Base-by-base conservation (phyloP, 1,140 invertebrate genomes). In the Platyscapa corneri region DNA sequence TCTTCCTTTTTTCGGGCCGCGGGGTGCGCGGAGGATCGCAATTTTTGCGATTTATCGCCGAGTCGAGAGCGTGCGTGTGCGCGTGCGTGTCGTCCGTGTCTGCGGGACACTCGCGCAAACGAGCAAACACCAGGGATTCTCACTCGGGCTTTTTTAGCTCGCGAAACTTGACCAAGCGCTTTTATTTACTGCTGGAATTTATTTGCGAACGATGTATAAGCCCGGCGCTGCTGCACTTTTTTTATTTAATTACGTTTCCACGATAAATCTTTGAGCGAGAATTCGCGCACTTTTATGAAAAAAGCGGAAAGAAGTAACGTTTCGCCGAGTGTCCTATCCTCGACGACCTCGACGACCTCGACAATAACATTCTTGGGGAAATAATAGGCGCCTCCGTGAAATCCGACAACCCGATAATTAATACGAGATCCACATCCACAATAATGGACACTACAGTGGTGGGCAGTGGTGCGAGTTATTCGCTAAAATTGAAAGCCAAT, bases 11-110 rank as follows among this genome's bases (percentile, higher is more conserved):
- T 86, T 81, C 75, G 37, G 37, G 70, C 20, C 1, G 10, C 10
- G 39, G 46, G 46, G 46, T 75, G 60, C 67, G 32, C 49, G 27
- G 39, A 65, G 79, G 76, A 76, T 77, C 84, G 84, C 84, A 78
- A 78, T 75, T 82, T 82, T 82, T 74, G 79, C 84, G 79, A 85
- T 85, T 85, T 85, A 85, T 85, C 72, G 72, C 84, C 65, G 79
- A 85, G 67, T 72, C 67, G 84, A 75, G 78, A 72, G 67, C 20
- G 49, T 27, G 23, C n/a, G 37, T 16, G 14, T n/a, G n/a, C n/a
- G n/a, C n/a, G n/a, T n/a, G n/a, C n/a, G 32, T 32, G 60, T 42
- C 42, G 20, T 74, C 23, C 34, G n/a, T 14, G 37, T 20, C 34
- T n/a, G n/a, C n/a, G n/a, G 32, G 0, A 70, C 56, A 53, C 65